These are phyloP conservation scores for Melanotaenia nigrans DNA, from an alignment of 2,797 vertebrate species.

Conservation along the genomic window DNA sequence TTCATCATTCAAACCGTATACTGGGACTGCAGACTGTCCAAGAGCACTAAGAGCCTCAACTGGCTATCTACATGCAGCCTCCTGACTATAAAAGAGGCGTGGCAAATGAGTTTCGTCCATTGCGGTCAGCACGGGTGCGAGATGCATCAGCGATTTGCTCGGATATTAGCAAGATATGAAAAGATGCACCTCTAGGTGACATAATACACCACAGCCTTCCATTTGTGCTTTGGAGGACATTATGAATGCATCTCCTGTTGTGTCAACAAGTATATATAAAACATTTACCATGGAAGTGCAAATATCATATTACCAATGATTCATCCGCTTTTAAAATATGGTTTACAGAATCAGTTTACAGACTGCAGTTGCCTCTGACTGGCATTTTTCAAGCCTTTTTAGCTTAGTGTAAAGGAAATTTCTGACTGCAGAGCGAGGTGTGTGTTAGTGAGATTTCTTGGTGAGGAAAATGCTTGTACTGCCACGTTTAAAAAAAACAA, in stretches of 20 bases:
- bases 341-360: slow-evolving; percentile 74
- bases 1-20: slow-evolving; percentile 66
- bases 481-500: slow-evolving; percentile 57
- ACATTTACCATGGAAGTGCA: slow-evolving; percentile 68
- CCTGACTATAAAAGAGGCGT: slow-evolving; percentile 51
- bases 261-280: slow-evolving; percentile 71
- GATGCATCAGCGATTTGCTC: slow-evolving; percentile 32
- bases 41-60: slow-evolving; percentile 39
- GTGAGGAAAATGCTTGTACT: slow-evolving; percentile 60
- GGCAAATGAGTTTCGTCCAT: slow-evolving; percentile 33
- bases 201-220: slow-evolving; percentile 68
- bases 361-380: slow-evolving; percentile 34
- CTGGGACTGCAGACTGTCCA: slow-evolving; percentile 52
- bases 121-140: slow-evolving; percentile 20
- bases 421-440: slow-evolving; percentile 40
- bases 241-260: slow-evolving; percentile 72
- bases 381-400: slow-evolving; percentile 46
- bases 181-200: slow-evolving; percentile 65
- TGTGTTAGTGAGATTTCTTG: slow-evolving; percentile 54
- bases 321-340: slow-evolving; percentile 75
- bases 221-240: slow-evolving; percentile 65
- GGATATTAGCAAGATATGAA: slow-evolving; percentile 45
- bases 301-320: slow-evolving; percentile 74
- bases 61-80: slow-evolving; percentile 30
- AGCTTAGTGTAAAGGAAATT: slow-evolving; percentile 44